Percentiles rank a stretch among this genome's conserved stretches.
phyloP scores from a whole-genome alignment of 2,797 vertebrate species.

The Telmatherina bonti region DNA sequence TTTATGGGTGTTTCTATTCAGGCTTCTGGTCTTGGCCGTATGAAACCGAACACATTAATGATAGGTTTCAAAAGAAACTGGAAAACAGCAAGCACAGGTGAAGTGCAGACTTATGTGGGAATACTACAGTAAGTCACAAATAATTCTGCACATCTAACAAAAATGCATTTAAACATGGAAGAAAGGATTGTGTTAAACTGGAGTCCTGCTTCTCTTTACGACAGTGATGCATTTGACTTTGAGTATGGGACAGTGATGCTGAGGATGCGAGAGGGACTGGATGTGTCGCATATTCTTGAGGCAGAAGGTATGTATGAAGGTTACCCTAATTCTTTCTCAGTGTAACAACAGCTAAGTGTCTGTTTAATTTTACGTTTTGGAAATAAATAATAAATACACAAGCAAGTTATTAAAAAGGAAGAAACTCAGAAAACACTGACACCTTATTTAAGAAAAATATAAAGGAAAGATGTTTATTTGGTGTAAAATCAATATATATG shows the following conservation, averaged over 20 bases:
- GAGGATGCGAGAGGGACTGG: slow-evolving; percentile 92
- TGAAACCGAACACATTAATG: slow-evolving; percentile 96
- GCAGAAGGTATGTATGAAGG: slow-evolving; percentile 87
- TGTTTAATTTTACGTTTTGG: background rate
- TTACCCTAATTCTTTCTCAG: background rate
- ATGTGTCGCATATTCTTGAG: slow-evolving; percentile 91
- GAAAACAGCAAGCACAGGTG: slow-evolving; percentile 79
- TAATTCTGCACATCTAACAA: background rate
- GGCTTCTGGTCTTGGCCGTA: slow-evolving; percentile 94
- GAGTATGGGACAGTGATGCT: slow-evolving; percentile 90
- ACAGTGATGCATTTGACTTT: slow-evolving; percentile 95
- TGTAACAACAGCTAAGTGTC: background rate
- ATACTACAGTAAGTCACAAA: slow-evolving; percentile 92
- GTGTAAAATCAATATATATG: background rate
- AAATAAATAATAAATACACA: background rate
- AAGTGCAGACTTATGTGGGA: slow-evolving; percentile 92
- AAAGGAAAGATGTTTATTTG: background rate
- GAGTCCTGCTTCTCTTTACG: slow-evolving; percentile 13
- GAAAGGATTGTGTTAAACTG: slow-evolving; percentile 6
- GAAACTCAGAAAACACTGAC: background rate
- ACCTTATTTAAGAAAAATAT: background rate
- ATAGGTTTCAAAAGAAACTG: slow-evolving; percentile 95
- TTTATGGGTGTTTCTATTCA: slow-evolving; percentile 62
- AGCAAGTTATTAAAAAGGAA: background rate
- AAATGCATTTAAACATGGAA: background rate